These are phyloP conservation scores for Amazona ochrocephala DNA, from an alignment of 2,797 vertebrate species.

Conservation along the genomic window DNA sequence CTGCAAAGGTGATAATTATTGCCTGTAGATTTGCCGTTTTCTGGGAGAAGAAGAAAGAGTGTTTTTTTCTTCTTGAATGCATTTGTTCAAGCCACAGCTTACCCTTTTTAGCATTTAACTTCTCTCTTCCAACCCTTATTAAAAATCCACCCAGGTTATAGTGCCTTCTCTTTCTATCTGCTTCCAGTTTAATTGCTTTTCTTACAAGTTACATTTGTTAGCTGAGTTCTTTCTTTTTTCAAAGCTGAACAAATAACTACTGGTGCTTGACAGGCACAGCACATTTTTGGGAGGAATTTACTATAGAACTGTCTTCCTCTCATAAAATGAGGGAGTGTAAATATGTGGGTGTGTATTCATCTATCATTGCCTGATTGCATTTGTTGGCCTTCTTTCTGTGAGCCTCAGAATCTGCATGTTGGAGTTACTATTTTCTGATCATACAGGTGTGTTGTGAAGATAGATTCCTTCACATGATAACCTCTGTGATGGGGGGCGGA, in stretches of 20 bases:
- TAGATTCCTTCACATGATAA: neutral
- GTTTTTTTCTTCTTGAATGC: neutral
- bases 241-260: neutral
- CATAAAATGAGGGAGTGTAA: neutral
- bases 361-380: neutral
- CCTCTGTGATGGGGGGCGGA: neutral
- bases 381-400: neutral
- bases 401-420: neutral
- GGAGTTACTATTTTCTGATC: neutral
- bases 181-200: neutral
- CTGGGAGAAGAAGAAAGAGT: neutral
- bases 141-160: neutral
- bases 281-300: neutral
- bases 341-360: neutral
- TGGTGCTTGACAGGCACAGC: neutral
- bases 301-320: neutral
- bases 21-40: conserved; percentile 5
- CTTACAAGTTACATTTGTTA: neutral
- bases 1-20: neutral
- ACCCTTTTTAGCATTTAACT: neutral
- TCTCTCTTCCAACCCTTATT: neutral
- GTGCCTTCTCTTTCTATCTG: neutral
- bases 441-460: neutral
- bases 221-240: neutral
- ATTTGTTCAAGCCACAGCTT: conserved; percentile 1